Evolutionary conservation across 1,140 invertebrate genomes (phyloP).

Genomic region (Battus philenor): DNA sequence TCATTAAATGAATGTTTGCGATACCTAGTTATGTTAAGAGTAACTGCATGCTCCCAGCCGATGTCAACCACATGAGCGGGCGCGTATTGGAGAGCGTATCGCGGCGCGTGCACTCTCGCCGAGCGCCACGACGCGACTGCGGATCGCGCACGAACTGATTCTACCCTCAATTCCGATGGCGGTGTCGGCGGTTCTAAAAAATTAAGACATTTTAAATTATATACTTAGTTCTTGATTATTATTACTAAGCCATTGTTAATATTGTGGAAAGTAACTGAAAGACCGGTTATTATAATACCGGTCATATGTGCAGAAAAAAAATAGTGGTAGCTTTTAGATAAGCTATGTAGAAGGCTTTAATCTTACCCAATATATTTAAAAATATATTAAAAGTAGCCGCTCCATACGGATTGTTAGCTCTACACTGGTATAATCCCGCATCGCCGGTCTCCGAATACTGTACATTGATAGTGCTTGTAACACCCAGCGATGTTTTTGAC

Average conservation of each 20-base stretch:
- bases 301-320: too few species aligned
- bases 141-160: conserved; percentile 44
- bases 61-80: conserved; percentile 37
- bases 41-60: conserved; percentile 56
- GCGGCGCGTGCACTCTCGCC: conserved; percentile 35
- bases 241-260: too few species aligned
- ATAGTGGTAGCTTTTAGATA: too few species aligned
- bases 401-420: conserved; percentile 89
- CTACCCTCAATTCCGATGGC: conserved; percentile 56
- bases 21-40: conserved; percentile 59
- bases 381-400: conserved; percentile 86
- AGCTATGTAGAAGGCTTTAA: too few species aligned
- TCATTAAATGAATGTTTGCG: too few species aligned
- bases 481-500: conserved; percentile 77
- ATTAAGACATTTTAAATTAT: background rate
- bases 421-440: conserved; percentile 89
- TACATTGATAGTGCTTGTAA: conserved; percentile 77
- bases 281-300: too few species aligned
- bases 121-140: conserved; percentile 54
- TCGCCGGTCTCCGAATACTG: conserved; percentile 82
- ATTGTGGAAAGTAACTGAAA: too few species aligned
- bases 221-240: too few species aligned
- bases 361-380: conserved; percentile 87
- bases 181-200: conserved; percentile 63
- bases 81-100: conserved; percentile 57